Evolutionary conservation across 2,797 vertebrate species (phyloP).

Genomic region (Crenichthys baileyi): DNA sequence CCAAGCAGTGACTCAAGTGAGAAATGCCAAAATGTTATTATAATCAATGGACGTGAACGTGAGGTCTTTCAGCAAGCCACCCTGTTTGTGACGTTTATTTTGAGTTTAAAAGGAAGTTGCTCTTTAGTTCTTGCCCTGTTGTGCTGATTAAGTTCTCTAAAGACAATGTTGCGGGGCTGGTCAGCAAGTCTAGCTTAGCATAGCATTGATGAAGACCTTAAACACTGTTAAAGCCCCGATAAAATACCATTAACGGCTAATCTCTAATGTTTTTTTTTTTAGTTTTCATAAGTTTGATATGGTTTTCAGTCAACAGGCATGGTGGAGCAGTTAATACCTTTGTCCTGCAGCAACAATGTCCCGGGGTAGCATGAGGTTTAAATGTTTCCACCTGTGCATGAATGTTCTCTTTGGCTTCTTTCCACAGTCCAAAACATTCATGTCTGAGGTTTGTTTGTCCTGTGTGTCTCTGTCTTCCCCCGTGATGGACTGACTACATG

Average conservation of each 20-base stretch:
- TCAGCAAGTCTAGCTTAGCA: neutral
- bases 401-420: no score
- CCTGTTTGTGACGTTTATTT: neutral
- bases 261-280: neutral
- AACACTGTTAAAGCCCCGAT: neutral
- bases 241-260: neutral
- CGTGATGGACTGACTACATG: no score
- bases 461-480: no score
- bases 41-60: neutral
- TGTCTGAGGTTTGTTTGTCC: no score
- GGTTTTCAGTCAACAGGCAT: no score
- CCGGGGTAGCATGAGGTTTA: no score
- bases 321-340: no score
- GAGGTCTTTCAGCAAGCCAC: neutral
- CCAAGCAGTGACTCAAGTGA: neutral
- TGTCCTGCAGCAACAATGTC: no score
- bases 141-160: neutral
- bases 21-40: neutral
- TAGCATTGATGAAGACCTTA: neutral
- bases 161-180: neutral
- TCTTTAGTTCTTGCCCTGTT: neutral
- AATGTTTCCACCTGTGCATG: no score
- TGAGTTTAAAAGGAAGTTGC: neutral
- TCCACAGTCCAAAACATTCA: no score
- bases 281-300: no score